Conservation (phyloP, 2,888 invertebrate species). For the Vesta saturnalis region DNA sequence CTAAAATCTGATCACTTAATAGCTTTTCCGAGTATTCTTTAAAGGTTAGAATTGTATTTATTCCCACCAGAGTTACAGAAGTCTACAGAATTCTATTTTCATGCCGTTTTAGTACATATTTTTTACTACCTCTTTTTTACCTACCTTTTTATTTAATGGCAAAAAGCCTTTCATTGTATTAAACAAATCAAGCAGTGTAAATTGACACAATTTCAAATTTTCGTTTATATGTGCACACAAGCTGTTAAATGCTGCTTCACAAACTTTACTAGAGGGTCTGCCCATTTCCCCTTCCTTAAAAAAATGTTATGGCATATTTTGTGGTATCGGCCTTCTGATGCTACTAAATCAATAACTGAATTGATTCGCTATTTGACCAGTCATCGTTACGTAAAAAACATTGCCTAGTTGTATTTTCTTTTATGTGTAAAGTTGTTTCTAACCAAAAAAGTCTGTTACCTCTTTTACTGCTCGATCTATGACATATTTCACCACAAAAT, state of each 20-base stretch:
- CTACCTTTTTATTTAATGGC: not conserved
- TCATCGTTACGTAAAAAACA: too few relatives aligned
- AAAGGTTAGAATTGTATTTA: not conserved
- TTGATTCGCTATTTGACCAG: too few relatives aligned
- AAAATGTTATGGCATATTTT: slow-evolving; percentile 1
- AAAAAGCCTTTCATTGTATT: not conserved
- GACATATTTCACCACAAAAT: slow-evolving; percentile 4
- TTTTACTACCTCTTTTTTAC: not conserved
- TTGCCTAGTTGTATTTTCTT: too few relatives aligned
- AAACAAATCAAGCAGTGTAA: not conserved
- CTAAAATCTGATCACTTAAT: not conserved
- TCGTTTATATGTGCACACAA: slow-evolving; percentile 2
- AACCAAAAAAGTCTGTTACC: too few relatives aligned
- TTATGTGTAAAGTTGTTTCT: too few relatives aligned
- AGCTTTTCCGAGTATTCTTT: not conserved
- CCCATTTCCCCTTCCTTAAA: not conserved
- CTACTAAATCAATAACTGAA: slow-evolving; percentile 8
- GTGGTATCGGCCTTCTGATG: slow-evolving; percentile 6
- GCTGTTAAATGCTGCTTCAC: not conserved
- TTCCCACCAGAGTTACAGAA: not conserved
- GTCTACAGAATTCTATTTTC: not conserved
- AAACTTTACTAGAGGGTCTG: not conserved
- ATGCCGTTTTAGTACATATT: not conserved
- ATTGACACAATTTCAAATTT: slow-evolving; percentile 3
- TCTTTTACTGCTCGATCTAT: not conserved